Evolutionary conservation across 2,797 vertebrate genomes (phyloP), one percentile per base, ranked within the genome.

Genomic region (Artibeus lituratus): DNA sequence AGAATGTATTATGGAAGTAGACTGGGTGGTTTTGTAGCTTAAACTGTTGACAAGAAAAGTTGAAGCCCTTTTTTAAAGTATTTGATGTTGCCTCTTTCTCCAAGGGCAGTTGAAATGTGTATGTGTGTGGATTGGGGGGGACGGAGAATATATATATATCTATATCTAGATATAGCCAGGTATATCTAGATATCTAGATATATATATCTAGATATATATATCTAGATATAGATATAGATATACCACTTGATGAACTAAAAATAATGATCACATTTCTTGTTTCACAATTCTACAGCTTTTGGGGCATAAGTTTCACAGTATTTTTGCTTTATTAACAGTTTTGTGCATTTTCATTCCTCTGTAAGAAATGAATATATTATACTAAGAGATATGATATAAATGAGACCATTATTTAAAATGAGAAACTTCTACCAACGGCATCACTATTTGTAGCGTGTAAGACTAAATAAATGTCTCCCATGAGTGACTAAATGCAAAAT

Each of bases 401-500:
- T 98, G 97, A 98, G 97, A 92, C 97, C 96, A 98, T 98, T 98
- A 98, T 98, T 98, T 98, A 98, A 98, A 98, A 98, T 89, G 97
- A 98, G 98, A 98, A 97, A 97, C 97, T 98, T 97, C 95, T 94
- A 93, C 97, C 98, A 98, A 97, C 97, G 98, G 97, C 98, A 98
- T 97, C 97, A 98, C 98, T 98, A 98, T 98, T 98, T 98, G 98
- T 98, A 97, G 98, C 97, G 96, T 93, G 96, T 97, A 96, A 98
- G 98, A 98, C 98, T 98, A 98, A 99, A 98, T 98, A 99, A 98
- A 98, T 98, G 97, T 98, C 98, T 99, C 98, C 98, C 98, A 97
- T 97, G 98, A 98, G 98, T 98, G 98, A 98, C 98, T 98, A 98
- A 98, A 99, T 98, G 98, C 98, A 99, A 99, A 99, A 99, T 99